These are phyloP conservation scores for Dascyllus trimaculatus DNA, from an alignment of 2,113 vertebrate genomes.

Conservation along the genomic window DNA sequence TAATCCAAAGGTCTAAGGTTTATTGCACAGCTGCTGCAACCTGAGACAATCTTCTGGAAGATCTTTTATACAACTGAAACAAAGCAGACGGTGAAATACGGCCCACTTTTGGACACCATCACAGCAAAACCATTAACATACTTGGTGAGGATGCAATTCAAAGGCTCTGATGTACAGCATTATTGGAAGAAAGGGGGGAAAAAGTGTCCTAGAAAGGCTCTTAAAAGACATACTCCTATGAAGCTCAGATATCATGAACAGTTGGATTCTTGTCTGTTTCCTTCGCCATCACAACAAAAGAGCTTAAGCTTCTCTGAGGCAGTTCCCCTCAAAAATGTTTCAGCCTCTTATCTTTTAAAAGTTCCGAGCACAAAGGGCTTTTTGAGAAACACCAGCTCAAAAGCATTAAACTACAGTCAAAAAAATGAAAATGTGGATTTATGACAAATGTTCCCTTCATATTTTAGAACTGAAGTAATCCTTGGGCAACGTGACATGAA, in stretches of 20 bases:
- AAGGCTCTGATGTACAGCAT: too few relatives aligned
- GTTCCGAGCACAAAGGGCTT: not conserved
- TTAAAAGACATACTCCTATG: too few relatives aligned
- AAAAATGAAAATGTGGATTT: not conserved
- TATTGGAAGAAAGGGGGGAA: too few relatives aligned
- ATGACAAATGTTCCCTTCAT: not conserved
- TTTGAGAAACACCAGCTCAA: too few relatives aligned
- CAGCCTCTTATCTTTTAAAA: not conserved
- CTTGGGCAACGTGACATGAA: not conserved
- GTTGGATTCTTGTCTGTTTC: too few relatives aligned
- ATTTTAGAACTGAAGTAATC: not conserved
- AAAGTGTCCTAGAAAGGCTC: too few relatives aligned
- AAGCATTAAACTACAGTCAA: not conserved
- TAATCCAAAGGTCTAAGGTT: slow-evolving; percentile 29
- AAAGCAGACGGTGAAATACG: too few relatives aligned
- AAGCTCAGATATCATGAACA: too few relatives aligned
- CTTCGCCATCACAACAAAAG: not conserved
- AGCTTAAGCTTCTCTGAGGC: not conserved
- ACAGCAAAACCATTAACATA: too few relatives aligned
- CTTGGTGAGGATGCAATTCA: too few relatives aligned
- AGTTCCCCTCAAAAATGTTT: too few relatives aligned
- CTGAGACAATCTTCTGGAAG: not conserved
- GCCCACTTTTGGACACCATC: too few relatives aligned
- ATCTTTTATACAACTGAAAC: not conserved
- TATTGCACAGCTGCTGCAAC: slow-evolving; percentile 19